Evolutionary conservation across 1,140 invertebrate genomes (phyloP), one percentile per base, ranked within the genome.

Genomic region (Heliconius hewitsoni): DNA sequence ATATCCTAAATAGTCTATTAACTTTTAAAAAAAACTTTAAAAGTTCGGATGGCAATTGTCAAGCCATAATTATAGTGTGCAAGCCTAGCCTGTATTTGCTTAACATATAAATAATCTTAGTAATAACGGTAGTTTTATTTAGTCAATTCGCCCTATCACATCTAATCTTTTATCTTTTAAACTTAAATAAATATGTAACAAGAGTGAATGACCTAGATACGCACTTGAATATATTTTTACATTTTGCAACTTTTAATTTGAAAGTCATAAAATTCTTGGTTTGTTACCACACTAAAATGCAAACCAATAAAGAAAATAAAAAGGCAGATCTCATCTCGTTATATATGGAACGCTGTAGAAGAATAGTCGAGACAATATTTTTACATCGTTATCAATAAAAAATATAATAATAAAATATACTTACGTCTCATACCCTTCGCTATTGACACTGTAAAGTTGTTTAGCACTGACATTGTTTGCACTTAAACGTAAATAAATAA

Each of bases 361-460:
- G 30, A 34, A 34, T 30, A 66, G 11, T 16, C 11, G 1, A 27
- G 3, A n/a, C 60, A 66, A 66, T 66, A 66, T 66, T 66, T 42
- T 72, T 76, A 71, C 23, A 71, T 60, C 30, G 75, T 71, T 66
- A 37, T 78, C 72, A 55, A 46, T 23, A 66, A 50, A 39, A 55
- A 19, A 57, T 50, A 9, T 46, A 8, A 57, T 74, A 72, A 76
- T 39, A 52, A 75, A 66, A 71, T 79, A 80, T 88, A 92, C 91
- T 92, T 85, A 92, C 91, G 90, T 46, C 87, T 84, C 57, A 91
- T 80, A 74, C 90, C 88, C 76, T 87, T 91, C 9, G 87, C 87
- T 50, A 92, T 87, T 37, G 88, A 89, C 80, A 92, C 90, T 11
- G 88, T 89, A 74, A 92, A 92, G 77, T 92, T 92, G 79, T 91